Evolutionary conservation across 1,140 invertebrate genomes (phyloP).

Genomic region (Dolichoris vasculosae): DNA sequence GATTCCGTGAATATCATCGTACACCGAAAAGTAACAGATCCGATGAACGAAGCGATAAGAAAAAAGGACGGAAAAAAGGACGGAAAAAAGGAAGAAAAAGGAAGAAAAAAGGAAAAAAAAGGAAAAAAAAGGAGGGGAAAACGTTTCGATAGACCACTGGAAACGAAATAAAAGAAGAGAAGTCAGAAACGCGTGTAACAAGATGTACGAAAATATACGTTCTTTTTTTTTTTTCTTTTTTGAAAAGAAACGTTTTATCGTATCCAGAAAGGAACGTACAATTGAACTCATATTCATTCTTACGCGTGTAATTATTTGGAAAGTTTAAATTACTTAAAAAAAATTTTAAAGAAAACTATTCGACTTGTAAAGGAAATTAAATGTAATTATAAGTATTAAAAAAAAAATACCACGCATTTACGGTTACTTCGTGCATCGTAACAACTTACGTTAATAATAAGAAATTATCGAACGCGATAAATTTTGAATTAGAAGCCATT

Average conservation of each 20-base stretch:
- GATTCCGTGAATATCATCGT: neutral
- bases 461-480: too few relatives aligned
- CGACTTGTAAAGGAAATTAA: too few relatives aligned
- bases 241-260: neutral
- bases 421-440: too few relatives aligned
- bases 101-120: slow-evolving; percentile 20
- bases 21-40: neutral
- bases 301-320: neutral
- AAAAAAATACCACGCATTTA: too few relatives aligned
- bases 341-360: neutral
- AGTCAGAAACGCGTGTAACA: neutral
- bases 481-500: too few relatives aligned
- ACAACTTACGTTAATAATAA: too few relatives aligned
- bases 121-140: too few relatives aligned
- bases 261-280: neutral
- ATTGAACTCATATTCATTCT: too few relatives aligned
- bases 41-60: neutral
- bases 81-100: neutral
- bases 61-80: neutral
- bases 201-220: neutral
- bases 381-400: too few relatives aligned
- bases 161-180: too few relatives aligned
- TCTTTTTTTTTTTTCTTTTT: neutral
- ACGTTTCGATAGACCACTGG: too few relatives aligned
- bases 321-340: neutral